Evolutionary conservation across 1,140 invertebrate genomes (phyloP), one percentile per base, ranked within the genome.

Genomic region (Magallana gigas): DNA sequence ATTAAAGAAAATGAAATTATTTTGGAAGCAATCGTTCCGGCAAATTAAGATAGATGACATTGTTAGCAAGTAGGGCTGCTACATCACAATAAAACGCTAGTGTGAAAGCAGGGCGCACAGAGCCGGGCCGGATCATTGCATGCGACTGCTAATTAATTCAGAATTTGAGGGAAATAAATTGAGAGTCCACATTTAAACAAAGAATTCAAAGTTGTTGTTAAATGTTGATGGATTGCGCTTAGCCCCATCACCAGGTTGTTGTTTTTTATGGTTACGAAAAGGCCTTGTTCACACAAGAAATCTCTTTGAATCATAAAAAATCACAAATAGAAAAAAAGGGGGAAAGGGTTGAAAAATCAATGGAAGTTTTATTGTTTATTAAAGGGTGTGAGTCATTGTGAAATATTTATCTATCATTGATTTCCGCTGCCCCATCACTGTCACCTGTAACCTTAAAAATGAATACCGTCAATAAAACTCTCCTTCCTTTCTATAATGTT

Each of bases 1-100:
- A 76, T 76, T 76, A 76, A 76, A 76, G 68, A 76, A 76, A 76
- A 76, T 76, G 23, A 76, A 76, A 76, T 76, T 76, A 76, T 76
- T 76, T 76, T 76, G 23, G 23, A 76, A 18, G 68, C 68, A 76
- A 76, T 76, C 68, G 68, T 76, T 76, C 18, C 68, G 68, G 68
- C 68, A 76, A 76, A 76, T 76, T 76, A 76, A 76, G 68, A 76
- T 29, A 76, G 68, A 76, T 76, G 11, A 29, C 36, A 76, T 76
- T 76, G 68, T 76, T 76, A 76, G 68, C 68, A 76, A 76, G 29
- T 29, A 29, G 36, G 12, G 36, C 23, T 76, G 36, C 68, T 76
- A 76, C 68, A 76, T 76, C 68, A 76, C 68, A 76, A 76, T 76
- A 76, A 76, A 76, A 29, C 68, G 12, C 23, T 23, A 23, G 23